Percentiles rank a stretch among this genome's conserved stretches.
Evolutionary conservation across 2,797 vertebrate genomes (phyloP).

Genomic region (Sebastes vulpes): DNA sequence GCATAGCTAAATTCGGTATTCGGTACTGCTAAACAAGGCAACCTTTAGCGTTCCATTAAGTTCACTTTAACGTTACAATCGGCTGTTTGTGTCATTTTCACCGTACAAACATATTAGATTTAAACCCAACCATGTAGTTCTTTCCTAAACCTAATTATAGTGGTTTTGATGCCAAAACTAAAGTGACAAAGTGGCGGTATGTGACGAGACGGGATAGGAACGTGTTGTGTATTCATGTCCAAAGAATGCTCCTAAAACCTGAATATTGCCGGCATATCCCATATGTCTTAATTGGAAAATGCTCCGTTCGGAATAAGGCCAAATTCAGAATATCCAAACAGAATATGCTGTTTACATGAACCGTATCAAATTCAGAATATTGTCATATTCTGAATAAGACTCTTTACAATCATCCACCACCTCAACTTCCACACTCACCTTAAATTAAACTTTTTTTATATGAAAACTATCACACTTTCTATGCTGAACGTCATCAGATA

Average conservation of each 20-base stretch:
- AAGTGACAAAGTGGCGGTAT: background rate
- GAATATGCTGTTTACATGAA: background rate
- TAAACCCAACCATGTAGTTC: too few species aligned
- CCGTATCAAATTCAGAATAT: background rate
- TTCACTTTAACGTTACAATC: too few species aligned
- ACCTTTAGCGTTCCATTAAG: too few species aligned
- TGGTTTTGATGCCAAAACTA: too few species aligned
- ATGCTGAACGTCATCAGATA: background rate
- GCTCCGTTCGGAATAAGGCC: background rate
- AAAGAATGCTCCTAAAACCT: background rate
- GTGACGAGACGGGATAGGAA: background rate
- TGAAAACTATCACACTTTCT: background rate
- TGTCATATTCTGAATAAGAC: too few species aligned
- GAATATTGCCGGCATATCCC: background rate
- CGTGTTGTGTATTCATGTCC: background rate
- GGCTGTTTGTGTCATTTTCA: too few species aligned
- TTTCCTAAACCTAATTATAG: too few species aligned
- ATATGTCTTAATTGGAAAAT: background rate
- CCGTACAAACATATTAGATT: too few species aligned
- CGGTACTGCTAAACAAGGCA: too few species aligned
- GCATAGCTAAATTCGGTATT: too few species aligned
- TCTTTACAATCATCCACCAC: too few species aligned
- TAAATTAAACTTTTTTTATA: background rate
- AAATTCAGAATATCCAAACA: background rate
- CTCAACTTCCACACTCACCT: too few species aligned